Percentiles rank a stretch among this genome's conserved stretches.
These are phyloP conservation scores for Mastigias papua DNA, from an alignment of 30 jellyfish, hydroid and myxozoan species.

Conservation along the genomic window DNA sequence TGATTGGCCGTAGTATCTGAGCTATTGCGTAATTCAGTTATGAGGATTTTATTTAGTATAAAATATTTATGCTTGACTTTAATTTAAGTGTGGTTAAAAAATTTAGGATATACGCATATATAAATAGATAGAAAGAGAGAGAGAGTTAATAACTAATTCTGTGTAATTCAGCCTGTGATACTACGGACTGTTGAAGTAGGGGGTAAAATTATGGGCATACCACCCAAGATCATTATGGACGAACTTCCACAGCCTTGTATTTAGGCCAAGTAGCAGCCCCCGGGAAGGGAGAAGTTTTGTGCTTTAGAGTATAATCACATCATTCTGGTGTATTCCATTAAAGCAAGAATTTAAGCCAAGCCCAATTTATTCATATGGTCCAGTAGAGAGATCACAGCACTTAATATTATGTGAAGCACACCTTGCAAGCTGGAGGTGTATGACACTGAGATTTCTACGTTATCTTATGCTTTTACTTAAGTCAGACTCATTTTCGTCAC, in stretches of 20 bases:
- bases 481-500: not conserved
- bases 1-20: not conserved
- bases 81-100: slow-evolving; percentile 18
- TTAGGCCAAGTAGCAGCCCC: too few species aligned
- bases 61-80: slow-evolving; percentile 9
- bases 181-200: not conserved
- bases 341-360: too few species aligned
- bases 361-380: too few species aligned
- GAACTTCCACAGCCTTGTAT: not conserved
- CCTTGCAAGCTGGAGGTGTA: not conserved
- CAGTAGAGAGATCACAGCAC: too few species aligned
- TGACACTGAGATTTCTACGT: not conserved
- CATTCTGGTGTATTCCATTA: too few species aligned
- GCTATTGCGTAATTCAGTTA: not conserved
- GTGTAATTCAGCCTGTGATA: not conserved
- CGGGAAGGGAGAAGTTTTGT: too few species aligned
- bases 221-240: too few species aligned
- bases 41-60: not conserved
- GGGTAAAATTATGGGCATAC: too few species aligned
- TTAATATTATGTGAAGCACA: too few species aligned
- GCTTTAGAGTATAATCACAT: too few species aligned
- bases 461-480: too few species aligned
- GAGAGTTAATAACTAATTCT: not conserved
- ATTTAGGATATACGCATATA: slow-evolving; percentile 11
- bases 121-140: slow-evolving; percentile 1